These are phyloP conservation scores for Caenorhabditis inopinata DNA, from an alignment of 1,140 invertebrate species.

Conservation along the genomic window DNA sequence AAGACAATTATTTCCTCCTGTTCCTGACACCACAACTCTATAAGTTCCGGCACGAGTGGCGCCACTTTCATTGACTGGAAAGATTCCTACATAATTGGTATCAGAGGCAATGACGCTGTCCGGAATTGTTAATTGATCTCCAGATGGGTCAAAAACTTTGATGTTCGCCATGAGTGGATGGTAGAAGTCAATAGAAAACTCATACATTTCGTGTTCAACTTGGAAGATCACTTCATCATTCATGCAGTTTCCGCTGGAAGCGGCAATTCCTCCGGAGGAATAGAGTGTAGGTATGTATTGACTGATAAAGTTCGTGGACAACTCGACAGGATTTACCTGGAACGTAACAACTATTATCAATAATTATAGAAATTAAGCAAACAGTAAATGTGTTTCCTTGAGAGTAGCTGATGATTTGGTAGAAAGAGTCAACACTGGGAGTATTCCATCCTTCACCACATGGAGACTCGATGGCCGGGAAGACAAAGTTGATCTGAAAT, in stretches of 20 bases:
- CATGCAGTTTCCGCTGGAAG: constrained; percentile 21
- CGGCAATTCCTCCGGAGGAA: constrained; percentile 26
- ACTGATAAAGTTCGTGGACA: constrained; percentile 39
- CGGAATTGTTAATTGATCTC: constrained; percentile 2
- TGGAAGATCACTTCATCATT: constrained; percentile 44
- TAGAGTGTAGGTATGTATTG: constrained; percentile 48
- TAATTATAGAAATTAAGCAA: constrained; percentile 25
- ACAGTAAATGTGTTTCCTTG: constrained; percentile 46
- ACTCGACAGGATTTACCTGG: constrained; percentile 40
- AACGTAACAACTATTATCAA: background rate
- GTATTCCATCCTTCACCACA: constrained; percentile 44
- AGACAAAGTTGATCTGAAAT: constrained; percentile 46
- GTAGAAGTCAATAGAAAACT: constrained; percentile 51
- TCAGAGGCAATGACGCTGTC: constrained; percentile 39
- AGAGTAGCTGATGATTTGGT: constrained; percentile 25
- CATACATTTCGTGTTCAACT: constrained; percentile 47
- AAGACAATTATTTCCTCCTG: constrained; percentile 16
- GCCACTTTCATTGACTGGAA: constrained; percentile 36
- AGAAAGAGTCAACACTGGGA: background rate
- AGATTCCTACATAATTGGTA: constrained; percentile 43
- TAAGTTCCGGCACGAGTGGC: constrained; percentile 41
- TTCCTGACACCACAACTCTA: constrained; percentile 1
- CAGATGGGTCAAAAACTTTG: constrained; percentile 31
- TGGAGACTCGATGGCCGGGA: constrained; percentile 44
- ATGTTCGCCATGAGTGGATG: constrained; percentile 38